Evolutionary conservation across 1,140 invertebrate genomes (phyloP).

Genomic region (Streblospio benedicti): DNA sequence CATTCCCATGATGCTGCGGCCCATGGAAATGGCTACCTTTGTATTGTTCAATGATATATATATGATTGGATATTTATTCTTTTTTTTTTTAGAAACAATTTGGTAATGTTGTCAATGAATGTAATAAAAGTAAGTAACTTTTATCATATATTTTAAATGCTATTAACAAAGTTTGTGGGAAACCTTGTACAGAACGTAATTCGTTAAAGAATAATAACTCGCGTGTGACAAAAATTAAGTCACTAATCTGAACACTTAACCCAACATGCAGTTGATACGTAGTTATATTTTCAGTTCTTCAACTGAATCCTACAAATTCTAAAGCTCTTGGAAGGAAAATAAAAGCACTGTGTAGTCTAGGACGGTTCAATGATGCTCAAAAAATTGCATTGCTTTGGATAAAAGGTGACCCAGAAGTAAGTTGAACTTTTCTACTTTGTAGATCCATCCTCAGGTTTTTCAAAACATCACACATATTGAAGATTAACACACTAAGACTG

Average conservation of each 20-base stretch:
- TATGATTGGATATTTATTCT: not conserved
- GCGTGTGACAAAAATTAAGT: too few species aligned
- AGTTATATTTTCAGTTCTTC: constrained; percentile 26
- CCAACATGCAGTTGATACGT: not conserved
- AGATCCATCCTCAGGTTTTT: not conserved
- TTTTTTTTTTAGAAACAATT: constrained; percentile 28
- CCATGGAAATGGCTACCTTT: too few species aligned
- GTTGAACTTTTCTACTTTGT: not conserved
- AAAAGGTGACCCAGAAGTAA: constrained; percentile 31
- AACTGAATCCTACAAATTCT: constrained; percentile 25
- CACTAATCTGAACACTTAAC: too few species aligned
- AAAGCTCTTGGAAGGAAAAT: constrained; percentile 39
- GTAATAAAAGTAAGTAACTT: constrained; percentile 22
- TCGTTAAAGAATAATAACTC: not conserved
- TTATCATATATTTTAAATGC: not conserved
- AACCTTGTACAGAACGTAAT: not conserved
- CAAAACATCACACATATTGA: not conserved
- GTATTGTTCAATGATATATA: not conserved
- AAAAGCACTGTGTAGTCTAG: constrained; percentile 35
- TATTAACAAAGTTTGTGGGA: not conserved
- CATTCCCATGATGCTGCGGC: too few species aligned
- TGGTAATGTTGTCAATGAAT: constrained; percentile 24
- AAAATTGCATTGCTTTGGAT: constrained; percentile 31
- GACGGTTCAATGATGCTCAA: constrained; percentile 34
- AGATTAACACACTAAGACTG: too few species aligned